These are phyloP conservation scores for Drosophila nasuta DNA, from an alignment of 1,140 invertebrate species.

Conservation along the genomic window DNA sequence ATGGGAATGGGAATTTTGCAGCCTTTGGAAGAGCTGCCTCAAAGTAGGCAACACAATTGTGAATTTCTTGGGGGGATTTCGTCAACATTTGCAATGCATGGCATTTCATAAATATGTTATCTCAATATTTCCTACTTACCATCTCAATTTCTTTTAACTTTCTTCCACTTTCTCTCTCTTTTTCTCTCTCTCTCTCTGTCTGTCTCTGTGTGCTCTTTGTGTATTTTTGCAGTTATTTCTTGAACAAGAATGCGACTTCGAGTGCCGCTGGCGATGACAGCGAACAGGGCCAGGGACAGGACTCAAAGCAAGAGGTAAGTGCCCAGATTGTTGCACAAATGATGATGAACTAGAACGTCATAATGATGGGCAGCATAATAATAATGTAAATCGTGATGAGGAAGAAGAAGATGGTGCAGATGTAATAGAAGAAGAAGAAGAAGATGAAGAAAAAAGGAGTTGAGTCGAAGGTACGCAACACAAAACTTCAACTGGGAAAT, in stretches of 20 bases:
- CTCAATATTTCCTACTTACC: not conserved
- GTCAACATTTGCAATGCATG: slow-evolving; percentile 7
- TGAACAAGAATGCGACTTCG: slow-evolving; percentile 56
- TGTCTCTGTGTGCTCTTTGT: not conserved
- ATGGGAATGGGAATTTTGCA: not conserved
- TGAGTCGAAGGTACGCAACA: slow-evolving; percentile 5
- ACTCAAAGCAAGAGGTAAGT: slow-evolving; percentile 72
- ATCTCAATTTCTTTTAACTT: not conserved
- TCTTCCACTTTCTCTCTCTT: not conserved
- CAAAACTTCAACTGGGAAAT: slow-evolving; percentile 57
- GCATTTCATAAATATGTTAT: not conserved
- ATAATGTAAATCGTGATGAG: slow-evolving; percentile 10
- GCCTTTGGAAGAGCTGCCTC: slow-evolving; percentile 4
- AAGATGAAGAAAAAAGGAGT: not conserved
- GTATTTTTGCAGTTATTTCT: slow-evolving; percentile 62
- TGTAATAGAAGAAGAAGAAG: not conserved
- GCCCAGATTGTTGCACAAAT: slow-evolving; percentile 22
- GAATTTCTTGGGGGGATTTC: slow-evolving; percentile 59
- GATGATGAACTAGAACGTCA: not conserved
- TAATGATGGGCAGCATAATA: slow-evolving; percentile 1
- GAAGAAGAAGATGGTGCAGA: slow-evolving; percentile 4
- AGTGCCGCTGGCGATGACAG: slow-evolving; percentile 66
- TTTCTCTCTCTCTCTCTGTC: too few relatives aligned
- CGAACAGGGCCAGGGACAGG: slow-evolving; percentile 56
- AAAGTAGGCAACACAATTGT: slow-evolving; percentile 63